phyloP scores from a whole-genome alignment of 2,888 invertebrate species.

The Amiota minor region DNA sequence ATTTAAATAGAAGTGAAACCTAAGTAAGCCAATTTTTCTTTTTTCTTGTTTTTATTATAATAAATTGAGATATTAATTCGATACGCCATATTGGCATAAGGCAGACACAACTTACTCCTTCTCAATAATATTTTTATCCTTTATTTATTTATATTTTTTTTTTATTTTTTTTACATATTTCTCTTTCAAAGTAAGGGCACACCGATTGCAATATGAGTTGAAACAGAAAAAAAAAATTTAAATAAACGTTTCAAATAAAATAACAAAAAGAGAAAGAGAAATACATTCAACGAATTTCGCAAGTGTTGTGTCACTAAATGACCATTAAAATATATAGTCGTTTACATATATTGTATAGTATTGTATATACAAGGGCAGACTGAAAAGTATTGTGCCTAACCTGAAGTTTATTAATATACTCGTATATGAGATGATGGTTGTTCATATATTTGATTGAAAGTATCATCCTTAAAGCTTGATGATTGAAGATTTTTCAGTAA shows the following conservation, averaged over 20 bases:
- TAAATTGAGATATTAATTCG: conserved; percentile 68
- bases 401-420: too few relatives aligned
- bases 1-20: too few relatives aligned
- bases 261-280: background rate
- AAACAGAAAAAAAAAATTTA: background rate
- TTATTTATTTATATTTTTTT: too few relatives aligned
- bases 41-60: conserved; percentile 68
- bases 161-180: conserved; percentile 27
- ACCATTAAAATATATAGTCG: conserved; percentile 3
- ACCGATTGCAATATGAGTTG: background rate
- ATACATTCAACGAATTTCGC: conserved; percentile 1
- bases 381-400: background rate
- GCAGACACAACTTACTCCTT: conserved; percentile 25
- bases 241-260: conserved; percentile 7
- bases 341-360: background rate
- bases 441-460: too few relatives aligned
- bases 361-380: background rate
- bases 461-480: too few relatives aligned
- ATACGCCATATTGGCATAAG: conserved; percentile 50
- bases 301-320: conserved; percentile 19
- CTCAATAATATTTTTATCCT: too few relatives aligned
- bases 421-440: too few relatives aligned
- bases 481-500: too few relatives aligned
- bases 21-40: conserved; percentile 45
- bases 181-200: conserved; percentile 30